Percentiles rank a stretch among this genome's conserved stretches.
Conservation (phyloP, 2,888 invertebrate genomes). For the Cosmia trapezina region DNA sequence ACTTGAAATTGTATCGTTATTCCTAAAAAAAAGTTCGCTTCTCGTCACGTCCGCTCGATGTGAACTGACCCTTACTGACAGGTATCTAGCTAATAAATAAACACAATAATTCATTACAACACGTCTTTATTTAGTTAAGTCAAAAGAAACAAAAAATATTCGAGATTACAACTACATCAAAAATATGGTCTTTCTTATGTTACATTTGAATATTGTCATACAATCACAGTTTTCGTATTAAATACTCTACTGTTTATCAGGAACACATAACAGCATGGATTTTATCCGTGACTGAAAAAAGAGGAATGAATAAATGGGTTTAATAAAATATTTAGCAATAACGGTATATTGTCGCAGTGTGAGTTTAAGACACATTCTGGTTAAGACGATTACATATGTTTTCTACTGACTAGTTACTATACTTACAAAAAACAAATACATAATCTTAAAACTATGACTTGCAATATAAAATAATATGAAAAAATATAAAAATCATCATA, state of each 20-base stretch:
- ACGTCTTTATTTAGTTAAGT: slow-evolving; percentile 53
- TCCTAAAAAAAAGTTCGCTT: no score
- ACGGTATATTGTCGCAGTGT: not conserved
- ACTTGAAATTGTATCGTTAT: no score
- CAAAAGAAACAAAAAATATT: slow-evolving; percentile 22
- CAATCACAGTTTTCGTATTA: slow-evolving; percentile 21
- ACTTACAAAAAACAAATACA: slow-evolving; percentile 7
- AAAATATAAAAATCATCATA: not conserved
- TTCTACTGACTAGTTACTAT: slow-evolving; percentile 37
- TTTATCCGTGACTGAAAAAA: slow-evolving; percentile 21
- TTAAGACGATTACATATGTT: not conserved
- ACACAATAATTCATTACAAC: not conserved
- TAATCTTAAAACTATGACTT: slow-evolving; percentile 22
- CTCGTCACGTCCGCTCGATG: not conserved
- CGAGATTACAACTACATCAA: slow-evolving; percentile 10
- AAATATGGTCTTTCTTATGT: slow-evolving; percentile 1
- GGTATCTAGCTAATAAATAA: not conserved
- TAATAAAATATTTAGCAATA: slow-evolving; percentile 6
- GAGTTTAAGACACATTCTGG: slow-evolving; percentile 21
- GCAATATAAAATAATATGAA: no score
- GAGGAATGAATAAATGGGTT: slow-evolving; percentile 21
- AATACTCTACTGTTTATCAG: slow-evolving; percentile 19
- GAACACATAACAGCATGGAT: slow-evolving; percentile 37
- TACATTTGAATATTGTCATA: slow-evolving; percentile 11
- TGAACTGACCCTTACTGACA: not conserved